Conservation (phyloP, 92 coral and sea anemone species). For the Bergia sp. region DNA sequence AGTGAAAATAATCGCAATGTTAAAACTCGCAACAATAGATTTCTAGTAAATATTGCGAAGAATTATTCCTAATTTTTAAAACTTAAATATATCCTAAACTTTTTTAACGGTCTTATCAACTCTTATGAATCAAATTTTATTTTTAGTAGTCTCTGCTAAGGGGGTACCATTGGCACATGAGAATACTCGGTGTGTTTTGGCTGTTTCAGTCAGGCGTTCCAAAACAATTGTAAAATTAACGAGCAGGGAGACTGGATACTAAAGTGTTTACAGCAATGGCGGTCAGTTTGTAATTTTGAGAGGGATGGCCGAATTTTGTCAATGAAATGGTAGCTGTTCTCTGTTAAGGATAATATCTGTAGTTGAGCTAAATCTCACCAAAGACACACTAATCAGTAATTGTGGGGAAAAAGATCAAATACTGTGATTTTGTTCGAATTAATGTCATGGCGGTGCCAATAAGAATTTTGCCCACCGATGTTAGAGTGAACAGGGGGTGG, state of each 20-base stretch:
- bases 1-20: too few relatives aligned
- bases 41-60: background rate
- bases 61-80: background rate
- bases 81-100: background rate
- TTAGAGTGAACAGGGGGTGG: background rate
- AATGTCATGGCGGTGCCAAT: background rate
- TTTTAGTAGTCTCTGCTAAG: background rate
- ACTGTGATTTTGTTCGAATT: background rate
- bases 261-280: background rate
- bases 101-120: background rate
- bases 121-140: background rate
- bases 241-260: slow-evolving; percentile 13
- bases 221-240: background rate
- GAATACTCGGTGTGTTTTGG: background rate
- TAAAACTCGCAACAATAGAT: background rate
- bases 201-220: slow-evolving; percentile 18
- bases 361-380: background rate
- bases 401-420: background rate
- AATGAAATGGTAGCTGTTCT: background rate
- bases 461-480: background rate
- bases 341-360: background rate
- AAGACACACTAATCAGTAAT: background rate
- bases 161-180: too few relatives aligned
- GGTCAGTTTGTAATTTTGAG: background rate
- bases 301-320: background rate